Conservation (phyloP, 2,797 vertebrate genomes). For the Darevskia nairensis region DNA sequence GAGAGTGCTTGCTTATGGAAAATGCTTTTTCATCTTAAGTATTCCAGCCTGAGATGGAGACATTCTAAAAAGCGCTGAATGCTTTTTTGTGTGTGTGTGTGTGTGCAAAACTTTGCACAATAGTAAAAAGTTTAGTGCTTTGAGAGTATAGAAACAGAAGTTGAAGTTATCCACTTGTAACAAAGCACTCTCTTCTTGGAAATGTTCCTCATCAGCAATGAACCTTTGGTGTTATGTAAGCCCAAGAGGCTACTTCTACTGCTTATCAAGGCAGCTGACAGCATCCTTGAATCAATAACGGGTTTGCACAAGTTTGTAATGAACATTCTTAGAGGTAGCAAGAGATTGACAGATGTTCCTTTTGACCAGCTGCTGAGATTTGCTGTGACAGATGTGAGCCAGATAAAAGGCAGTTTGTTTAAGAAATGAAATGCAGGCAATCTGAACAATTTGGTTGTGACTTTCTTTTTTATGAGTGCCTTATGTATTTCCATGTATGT, state of each 20-base stretch:
- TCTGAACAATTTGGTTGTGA: constrained; percentile 23
- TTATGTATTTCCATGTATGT: constrained; percentile 23
- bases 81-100: background rate
- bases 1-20: background rate
- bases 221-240: constrained; percentile 49
- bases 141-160: constrained; percentile 3
- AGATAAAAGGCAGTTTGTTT: constrained; percentile 39
- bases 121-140: constrained; percentile 18
- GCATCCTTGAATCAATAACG: constrained; percentile 33
- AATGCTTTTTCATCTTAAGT: background rate
- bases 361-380: constrained; percentile 46
- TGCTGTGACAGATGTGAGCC: constrained; percentile 1
- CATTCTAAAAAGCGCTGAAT: background rate
- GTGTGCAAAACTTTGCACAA: constrained; percentile 12
- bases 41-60: constrained; percentile 5
- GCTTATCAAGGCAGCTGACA: constrained; percentile 50
- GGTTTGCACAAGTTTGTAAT: constrained; percentile 48
- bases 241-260: constrained; percentile 37
- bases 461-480: constrained; percentile 10
- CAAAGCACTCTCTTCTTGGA: background rate
- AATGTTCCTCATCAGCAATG: background rate
- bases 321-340: constrained; percentile 25
- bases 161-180: constrained; percentile 36
- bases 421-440: constrained; percentile 40
- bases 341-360: constrained; percentile 46